phyloP scores from a whole-genome alignment of 2,888 invertebrate species.

The Drosophila monieri region DNA sequence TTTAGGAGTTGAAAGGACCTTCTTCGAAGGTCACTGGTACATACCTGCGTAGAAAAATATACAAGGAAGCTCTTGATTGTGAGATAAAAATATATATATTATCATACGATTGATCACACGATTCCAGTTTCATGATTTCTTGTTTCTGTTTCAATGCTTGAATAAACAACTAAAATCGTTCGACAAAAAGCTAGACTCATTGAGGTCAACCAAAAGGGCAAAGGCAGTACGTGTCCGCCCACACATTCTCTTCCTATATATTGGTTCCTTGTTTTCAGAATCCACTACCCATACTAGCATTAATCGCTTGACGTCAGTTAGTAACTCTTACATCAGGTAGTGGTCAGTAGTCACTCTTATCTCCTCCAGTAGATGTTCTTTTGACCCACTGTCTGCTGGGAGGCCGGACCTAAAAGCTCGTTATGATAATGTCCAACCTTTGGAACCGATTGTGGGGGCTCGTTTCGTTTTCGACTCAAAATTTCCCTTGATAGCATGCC shows the following conservation, averaged over 20 bases:
- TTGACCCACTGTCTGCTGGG: constrained; percentile 55
- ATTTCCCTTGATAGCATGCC: constrained; percentile 19
- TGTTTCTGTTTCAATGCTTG: background rate
- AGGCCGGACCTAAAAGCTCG: constrained; percentile 54
- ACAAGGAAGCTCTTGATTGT: background rate
- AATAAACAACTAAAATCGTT: background rate
- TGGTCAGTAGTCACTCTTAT: constrained; percentile 13
- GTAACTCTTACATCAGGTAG: constrained; percentile 21
- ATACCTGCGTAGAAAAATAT: background rate
- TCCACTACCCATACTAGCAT: background rate
- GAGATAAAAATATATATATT: background rate
- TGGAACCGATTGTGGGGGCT: constrained; percentile 35
- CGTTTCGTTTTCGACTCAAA: constrained; percentile 22
- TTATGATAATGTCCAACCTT: constrained; percentile 39
- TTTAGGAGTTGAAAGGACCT: constrained; percentile 31
- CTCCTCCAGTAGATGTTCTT: constrained; percentile 22
- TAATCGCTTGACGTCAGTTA: constrained; percentile 28
- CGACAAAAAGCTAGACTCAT: constrained; percentile 3
- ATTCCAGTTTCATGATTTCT: background rate
- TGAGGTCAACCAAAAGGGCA: constrained; percentile 30
- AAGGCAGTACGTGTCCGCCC: background rate
- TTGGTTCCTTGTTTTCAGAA: background rate
- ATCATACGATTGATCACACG: too few species aligned
- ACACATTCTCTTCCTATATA: background rate
- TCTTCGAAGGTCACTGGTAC: constrained; percentile 23